Base-by-base conservation (phyloP, 1,140 invertebrate species). In the Tetramorium alpestre region DNA sequence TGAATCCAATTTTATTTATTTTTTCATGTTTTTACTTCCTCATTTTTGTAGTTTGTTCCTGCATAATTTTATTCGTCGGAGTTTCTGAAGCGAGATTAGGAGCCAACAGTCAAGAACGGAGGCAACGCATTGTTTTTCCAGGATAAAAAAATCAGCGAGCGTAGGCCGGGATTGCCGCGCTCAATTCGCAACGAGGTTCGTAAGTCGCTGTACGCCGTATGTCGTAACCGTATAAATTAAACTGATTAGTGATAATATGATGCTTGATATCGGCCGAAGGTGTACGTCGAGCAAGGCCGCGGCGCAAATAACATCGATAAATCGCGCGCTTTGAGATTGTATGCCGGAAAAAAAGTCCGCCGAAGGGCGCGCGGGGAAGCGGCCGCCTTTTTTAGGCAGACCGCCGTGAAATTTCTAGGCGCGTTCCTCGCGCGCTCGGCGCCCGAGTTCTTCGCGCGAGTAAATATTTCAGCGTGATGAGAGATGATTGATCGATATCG, bases 171-270 rank as follows among this genome's bases (percentile, higher is more conserved):
- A 54, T 5, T 10, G 6, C 7, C 3, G 7, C 25, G 13, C 33
- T 76, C 38, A 49, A 78, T 78, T 51, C 3, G 1, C 10, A 33
- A 10, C 54, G 18, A 8, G 73, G 41, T 5, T 28, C 56, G 58
- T 33, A 41, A 58, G n/a, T 41, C 6, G 2, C 3, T 13, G 25
- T 62, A 33, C 2, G 13, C 60, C 4, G 33, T 54, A 18, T 28
- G 64, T 54, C 64, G 47, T 70, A 51, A 54, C 10, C 22, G 33
- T 70, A 69, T 69, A 70, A 80, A 70, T 69, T 38, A 80, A 67
- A 51, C 49, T 81, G 64, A 81, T 81, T 70, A 56, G n/a, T 54
- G 33, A 44, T 81, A 81, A 54, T 81, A 80, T 54, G n/a, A 81
- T 44, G 64, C 25, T 13, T 8, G 64, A 70, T 81, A 56, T 81